Conservation (phyloP, 2,797 vertebrate genomes). For the Triplophysa yarkandensis region DNA sequence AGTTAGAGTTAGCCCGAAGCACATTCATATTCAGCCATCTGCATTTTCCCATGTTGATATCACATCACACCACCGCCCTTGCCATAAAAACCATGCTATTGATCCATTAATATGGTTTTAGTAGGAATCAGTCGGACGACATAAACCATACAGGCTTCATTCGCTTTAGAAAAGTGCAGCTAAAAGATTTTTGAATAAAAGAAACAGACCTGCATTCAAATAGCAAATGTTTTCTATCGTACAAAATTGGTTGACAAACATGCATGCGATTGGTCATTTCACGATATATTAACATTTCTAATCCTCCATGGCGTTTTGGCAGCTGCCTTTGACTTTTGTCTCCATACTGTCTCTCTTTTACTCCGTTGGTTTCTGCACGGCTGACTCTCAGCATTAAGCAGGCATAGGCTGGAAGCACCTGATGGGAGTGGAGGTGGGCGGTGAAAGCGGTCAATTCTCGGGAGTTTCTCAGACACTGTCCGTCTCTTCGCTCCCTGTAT, state of each 20-base stretch:
- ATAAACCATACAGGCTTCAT: conserved; percentile 55
- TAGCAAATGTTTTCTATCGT: conserved; percentile 58
- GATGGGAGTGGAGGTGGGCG: conserved; percentile 67
- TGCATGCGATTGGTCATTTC: conserved; percentile 70
- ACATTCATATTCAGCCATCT: conserved; percentile 41
- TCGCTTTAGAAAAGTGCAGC: conserved; percentile 51
- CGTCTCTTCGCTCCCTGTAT: conserved; percentile 55
- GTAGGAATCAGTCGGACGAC: conserved; percentile 4
- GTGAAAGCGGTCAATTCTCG: conserved; percentile 59
- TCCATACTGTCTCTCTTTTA: conserved; percentile 37
- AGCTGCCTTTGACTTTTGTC: conserved; percentile 45
- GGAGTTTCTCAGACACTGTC: conserved; percentile 67
- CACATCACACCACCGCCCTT: conserved; percentile 46
- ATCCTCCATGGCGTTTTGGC: conserved; percentile 47
- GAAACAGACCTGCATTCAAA: conserved; percentile 58
- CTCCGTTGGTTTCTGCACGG: conserved; percentile 56
- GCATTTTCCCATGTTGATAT: conserved; percentile 44
- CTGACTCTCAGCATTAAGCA: conserved; percentile 62
- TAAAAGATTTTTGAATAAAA: conserved; percentile 58
- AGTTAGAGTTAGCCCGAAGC: conserved; percentile 26
- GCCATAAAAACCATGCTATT: conserved; percentile 68
- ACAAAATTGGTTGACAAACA: conserved; percentile 65
- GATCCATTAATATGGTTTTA: conserved; percentile 45
- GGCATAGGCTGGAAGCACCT: conserved; percentile 74
- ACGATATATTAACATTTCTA: conserved; percentile 51